These are phyloP conservation scores for Sarcophaga rosellei DNA, from an alignment of 2,888 invertebrate species.

Conservation along the genomic window DNA sequence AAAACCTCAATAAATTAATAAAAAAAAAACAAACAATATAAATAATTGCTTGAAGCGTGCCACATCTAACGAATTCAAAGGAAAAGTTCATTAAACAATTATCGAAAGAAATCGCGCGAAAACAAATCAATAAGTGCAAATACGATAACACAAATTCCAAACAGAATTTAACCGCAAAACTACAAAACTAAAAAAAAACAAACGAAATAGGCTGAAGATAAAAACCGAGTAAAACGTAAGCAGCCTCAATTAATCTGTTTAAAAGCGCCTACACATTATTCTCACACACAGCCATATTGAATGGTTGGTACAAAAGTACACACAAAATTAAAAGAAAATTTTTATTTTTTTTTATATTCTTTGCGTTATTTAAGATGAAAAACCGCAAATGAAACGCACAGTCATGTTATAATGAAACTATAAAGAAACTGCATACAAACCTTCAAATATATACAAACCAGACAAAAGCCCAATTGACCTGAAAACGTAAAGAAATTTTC, in stretches of 20 bases:
- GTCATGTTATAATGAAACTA: conserved; percentile 43
- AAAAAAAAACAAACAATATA: not conserved
- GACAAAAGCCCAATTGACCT: conserved; percentile 52
- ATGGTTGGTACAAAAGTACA: conserved; percentile 6
- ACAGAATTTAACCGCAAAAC: conserved; percentile 57
- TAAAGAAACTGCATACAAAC: not conserved
- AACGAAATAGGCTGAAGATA: conserved; percentile 26
- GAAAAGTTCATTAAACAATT: conserved; percentile 60
- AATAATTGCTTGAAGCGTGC: conserved; percentile 78
- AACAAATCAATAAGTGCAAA: conserved; percentile 65
- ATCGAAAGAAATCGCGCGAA: conserved; percentile 45
- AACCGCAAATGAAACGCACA: conserved; percentile 64
- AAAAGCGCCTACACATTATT: conserved; percentile 58
- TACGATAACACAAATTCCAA: conserved; percentile 20
- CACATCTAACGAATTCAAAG: conserved; percentile 73
- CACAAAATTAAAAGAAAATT: conserved; percentile 32
- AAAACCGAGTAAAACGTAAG: conserved; percentile 15
- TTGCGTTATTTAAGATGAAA: conserved; percentile 41
- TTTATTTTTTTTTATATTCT: not conserved
- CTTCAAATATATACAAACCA: not conserved
- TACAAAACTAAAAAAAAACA: too few relatives aligned
- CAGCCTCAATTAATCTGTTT: conserved; percentile 62
- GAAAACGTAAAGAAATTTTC: conserved; percentile 64
- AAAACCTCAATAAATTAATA: conserved; percentile 49
- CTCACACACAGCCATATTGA: conserved; percentile 1